These are phyloP conservation scores for Sisyra nigra DNA, from an alignment of 2,888 invertebrate genomes.

Conservation along the genomic window DNA sequence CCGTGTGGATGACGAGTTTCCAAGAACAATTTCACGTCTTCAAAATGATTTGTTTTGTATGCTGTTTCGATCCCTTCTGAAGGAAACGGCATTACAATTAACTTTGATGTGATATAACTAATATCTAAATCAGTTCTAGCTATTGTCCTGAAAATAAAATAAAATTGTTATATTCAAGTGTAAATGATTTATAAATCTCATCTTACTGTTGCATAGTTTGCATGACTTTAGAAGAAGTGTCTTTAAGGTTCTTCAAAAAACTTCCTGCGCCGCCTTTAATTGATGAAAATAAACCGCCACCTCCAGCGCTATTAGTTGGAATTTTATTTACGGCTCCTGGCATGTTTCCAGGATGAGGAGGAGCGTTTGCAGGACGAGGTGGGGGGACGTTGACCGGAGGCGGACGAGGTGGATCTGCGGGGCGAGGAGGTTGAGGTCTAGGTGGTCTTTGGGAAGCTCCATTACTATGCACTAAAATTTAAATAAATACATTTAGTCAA, in stretches of 20 bases:
- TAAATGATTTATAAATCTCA: constrained; percentile 6
- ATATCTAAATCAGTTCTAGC: constrained; percentile 79
- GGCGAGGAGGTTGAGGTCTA: constrained; percentile 16
- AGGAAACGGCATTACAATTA: constrained; percentile 89
- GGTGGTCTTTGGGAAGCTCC: constrained; percentile 11
- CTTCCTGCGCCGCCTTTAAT: constrained; percentile 86
- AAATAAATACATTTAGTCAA: neutral
- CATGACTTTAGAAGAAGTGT: constrained; percentile 93
- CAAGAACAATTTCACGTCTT: constrained; percentile 71
- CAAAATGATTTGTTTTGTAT: constrained; percentile 81
- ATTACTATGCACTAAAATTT: neutral
- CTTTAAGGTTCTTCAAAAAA: constrained; percentile 84
- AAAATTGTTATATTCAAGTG: neutral
- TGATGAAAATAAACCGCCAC: constrained; percentile 62
- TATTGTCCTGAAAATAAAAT: constrained; percentile 45
- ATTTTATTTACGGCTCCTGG: neutral
- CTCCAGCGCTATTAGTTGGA: neutral
- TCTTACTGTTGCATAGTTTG: constrained; percentile 83
- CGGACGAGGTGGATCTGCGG: constrained; percentile 25
- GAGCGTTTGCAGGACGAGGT: constrained; percentile 18
- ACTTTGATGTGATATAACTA: constrained; percentile 78
- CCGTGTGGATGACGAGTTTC: constrained; percentile 58
- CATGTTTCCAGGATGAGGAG: constrained; percentile 12
- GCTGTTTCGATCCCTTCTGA: constrained; percentile 90
- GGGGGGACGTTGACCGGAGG: constrained; percentile 21